Conservation (phyloP, 2,797 vertebrate species). For the Alfaro cultratus region DNA sequence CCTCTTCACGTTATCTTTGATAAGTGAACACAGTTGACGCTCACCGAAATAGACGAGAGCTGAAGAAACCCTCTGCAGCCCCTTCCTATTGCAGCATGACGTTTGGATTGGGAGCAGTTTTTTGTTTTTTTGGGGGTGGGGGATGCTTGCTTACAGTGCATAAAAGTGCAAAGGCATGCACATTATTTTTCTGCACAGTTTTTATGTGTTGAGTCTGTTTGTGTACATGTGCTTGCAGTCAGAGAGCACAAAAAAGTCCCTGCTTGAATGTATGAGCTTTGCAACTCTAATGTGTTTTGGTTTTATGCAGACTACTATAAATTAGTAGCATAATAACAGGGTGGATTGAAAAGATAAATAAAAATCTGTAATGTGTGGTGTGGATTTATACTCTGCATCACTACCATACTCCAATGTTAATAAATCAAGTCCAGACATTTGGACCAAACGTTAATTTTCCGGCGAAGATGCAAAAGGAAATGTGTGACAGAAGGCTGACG, state of each 20-base stretch:
- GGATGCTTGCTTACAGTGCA: not conserved
- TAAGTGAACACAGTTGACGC: conserved; percentile 8
- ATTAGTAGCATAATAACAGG: not conserved
- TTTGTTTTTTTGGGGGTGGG: too few species aligned
- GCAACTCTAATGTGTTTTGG: not conserved
- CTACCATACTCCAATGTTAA: not conserved
- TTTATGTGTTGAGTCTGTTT: not conserved
- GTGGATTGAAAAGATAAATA: not conserved
- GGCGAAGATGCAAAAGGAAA: not conserved
- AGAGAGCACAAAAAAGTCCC: not conserved
- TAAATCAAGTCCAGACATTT: not conserved
- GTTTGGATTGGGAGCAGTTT: conserved; percentile 12
- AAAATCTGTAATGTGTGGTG: not conserved
- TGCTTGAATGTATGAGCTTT: not conserved
- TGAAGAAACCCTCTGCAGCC: conserved; percentile 41
- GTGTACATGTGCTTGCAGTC: not conserved
- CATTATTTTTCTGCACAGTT: not conserved
- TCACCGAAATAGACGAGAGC: conserved; percentile 33
- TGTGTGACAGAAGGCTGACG: not conserved
- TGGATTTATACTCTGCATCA: not conserved
- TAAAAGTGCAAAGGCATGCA: conserved; percentile 2
- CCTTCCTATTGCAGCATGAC: conserved; percentile 25
- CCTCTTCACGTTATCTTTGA: conserved; percentile 18
- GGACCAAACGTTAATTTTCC: not conserved
- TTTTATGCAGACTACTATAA: not conserved